A percentile compares a stretch with the other conserved stretches of the same genome.
Evolutionary conservation across 2,113 vertebrate genomes (phyloP).

Genomic region (Sciurus niger): DNA sequence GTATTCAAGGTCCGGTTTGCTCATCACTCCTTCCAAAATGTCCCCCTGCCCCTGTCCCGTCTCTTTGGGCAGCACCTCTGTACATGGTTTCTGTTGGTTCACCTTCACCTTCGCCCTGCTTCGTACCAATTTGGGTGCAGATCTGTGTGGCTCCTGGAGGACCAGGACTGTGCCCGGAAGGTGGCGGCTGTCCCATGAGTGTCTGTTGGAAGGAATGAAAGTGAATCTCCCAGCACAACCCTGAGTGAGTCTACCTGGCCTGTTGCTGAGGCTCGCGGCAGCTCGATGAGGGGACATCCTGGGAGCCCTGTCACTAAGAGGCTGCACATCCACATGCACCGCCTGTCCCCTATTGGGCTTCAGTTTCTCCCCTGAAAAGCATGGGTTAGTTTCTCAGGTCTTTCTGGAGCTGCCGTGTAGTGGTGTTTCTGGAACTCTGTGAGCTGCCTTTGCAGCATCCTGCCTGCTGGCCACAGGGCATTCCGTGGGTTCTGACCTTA

Average conservation of each 20-base stretch:
- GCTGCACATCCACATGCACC: no score
- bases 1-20: background rate
- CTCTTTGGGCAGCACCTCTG: background rate
- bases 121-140: background rate
- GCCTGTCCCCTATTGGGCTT: background rate
- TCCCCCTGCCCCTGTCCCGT: background rate
- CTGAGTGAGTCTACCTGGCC: background rate
- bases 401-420: background rate
- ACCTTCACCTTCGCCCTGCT: background rate
- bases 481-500: background rate
- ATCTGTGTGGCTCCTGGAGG: background rate
- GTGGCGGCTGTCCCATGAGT: no score
- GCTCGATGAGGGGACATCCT: fast-evolving
- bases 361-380: background rate
- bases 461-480: background rate
- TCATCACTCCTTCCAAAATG: background rate
- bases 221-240: background rate
- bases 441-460: background rate
- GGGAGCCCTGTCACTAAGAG: background rate
- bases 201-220: background rate
- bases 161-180: background rate
- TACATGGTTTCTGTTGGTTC: background rate
- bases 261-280: background rate
- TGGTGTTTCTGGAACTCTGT: background rate
- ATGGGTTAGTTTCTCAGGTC: background rate